These are phyloP conservation scores for Sanderia malayensis DNA, from an alignment of 30 jellyfish, hydroid and myxozoan species.

Conservation along the genomic window DNA sequence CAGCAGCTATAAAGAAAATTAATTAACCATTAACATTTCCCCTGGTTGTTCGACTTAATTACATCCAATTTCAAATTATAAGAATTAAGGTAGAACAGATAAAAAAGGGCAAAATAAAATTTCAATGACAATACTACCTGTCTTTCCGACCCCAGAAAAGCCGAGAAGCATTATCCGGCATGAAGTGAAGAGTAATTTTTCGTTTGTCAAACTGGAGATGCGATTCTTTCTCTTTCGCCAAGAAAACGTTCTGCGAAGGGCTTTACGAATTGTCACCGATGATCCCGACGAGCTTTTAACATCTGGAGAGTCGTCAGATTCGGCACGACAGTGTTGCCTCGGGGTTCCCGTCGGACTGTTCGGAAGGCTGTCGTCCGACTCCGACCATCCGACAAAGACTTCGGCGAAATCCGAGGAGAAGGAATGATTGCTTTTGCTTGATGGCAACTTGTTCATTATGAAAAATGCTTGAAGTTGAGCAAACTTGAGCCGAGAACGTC, in stretches of 20 bases:
- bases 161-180: background rate
- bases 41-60: too few species aligned
- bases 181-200: background rate
- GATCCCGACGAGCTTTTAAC: background rate
- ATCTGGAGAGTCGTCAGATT: background rate
- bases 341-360: background rate
- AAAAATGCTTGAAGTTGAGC: background rate
- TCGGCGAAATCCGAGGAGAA: background rate
- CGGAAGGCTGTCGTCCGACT: background rate
- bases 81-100: too few species aligned
- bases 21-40: too few species aligned
- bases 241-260: background rate
- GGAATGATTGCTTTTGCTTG: too few species aligned
- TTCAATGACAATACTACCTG: background rate
- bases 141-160: background rate
- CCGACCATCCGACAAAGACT: background rate
- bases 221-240: background rate
- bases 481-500: background rate
- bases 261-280: background rate
- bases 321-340: background rate
- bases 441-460: background rate
- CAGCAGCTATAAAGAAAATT: constrained; percentile 24
- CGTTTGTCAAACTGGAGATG: background rate
- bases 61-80: too few species aligned
- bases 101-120: too few species aligned